Evolutionary conservation across 2,113 vertebrate genomes (phyloP).

Genomic region (Pangasianodon hypophthalmus): DNA sequence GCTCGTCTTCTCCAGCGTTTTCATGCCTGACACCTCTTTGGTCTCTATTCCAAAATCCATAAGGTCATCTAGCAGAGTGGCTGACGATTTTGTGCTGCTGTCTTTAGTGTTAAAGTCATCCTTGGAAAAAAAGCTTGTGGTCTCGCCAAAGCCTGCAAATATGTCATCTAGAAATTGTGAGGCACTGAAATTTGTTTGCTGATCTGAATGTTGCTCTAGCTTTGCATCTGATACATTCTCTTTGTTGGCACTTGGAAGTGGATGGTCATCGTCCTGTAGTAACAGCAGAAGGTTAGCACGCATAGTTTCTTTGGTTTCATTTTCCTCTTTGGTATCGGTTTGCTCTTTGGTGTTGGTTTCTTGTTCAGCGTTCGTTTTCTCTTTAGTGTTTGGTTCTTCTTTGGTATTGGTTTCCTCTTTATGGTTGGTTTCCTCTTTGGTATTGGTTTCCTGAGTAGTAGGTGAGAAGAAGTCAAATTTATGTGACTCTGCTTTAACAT

Average conservation of each 20-base stretch:
- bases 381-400: neutral
- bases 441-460: slow-evolving; percentile 1
- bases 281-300: slow-evolving; percentile 64
- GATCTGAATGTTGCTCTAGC: slow-evolving; percentile 49
- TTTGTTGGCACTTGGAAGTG: slow-evolving; percentile 66
- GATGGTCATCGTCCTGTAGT: slow-evolving; percentile 62
- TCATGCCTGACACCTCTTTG: slow-evolving; percentile 23
- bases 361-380: neutral
- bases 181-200: slow-evolving; percentile 55
- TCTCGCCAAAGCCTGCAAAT: slow-evolving; percentile 69
- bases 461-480: slow-evolving; percentile 16
- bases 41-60: slow-evolving; percentile 70
- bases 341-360: neutral
- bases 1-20: slow-evolving; percentile 6
- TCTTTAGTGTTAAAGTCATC: slow-evolving; percentile 57
- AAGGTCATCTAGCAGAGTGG: slow-evolving; percentile 67
- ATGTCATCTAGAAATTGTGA: slow-evolving; percentile 73
- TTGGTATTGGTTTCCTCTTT: neutral
- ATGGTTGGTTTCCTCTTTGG: neutral
- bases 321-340: slow-evolving; percentile 21
- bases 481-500: slow-evolving; percentile 33
- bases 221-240: slow-evolving; percentile 48
- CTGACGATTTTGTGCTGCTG: slow-evolving; percentile 36
- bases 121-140: slow-evolving; percentile 61
- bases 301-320: slow-evolving; percentile 58